Conservation (phyloP, 1,140 invertebrate genomes). For the Brachionus sp. region DNA sequence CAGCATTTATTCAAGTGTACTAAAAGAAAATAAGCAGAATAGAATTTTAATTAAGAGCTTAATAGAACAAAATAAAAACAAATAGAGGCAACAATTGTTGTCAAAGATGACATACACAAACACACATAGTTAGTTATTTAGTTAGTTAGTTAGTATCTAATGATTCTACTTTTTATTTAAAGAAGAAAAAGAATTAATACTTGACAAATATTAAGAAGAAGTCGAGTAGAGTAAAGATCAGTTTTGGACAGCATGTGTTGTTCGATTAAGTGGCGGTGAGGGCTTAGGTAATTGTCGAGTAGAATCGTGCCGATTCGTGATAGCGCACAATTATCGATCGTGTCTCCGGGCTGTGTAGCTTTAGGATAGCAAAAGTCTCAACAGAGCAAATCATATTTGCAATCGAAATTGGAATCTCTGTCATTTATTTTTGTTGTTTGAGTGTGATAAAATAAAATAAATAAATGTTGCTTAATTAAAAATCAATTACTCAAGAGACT, state of each 20-base stretch:
- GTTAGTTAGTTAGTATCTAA: conserved; percentile 4
- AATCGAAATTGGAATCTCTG: not conserved
- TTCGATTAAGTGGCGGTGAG: not conserved
- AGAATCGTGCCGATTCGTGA: not conserved
- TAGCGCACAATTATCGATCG: not conserved
- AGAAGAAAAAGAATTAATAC: not conserved
- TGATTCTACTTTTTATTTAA: too few relatives aligned
- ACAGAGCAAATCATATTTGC: not conserved
- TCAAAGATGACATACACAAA: not conserved
- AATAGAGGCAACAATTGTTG: not conserved
- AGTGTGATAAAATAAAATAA: conserved; percentile 28
- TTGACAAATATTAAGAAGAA: conserved; percentile 19
- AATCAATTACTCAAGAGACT: conserved; percentile 26
- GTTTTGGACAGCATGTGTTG: not conserved
- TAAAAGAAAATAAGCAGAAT: not conserved
- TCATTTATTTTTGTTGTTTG: too few relatives aligned
- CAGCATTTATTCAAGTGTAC: conserved; percentile 10
- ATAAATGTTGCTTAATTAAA: conserved; percentile 37
- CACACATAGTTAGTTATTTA: too few relatives aligned
- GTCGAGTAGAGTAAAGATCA: not conserved
- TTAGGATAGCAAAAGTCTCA: not conserved
- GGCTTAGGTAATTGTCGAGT: not conserved
- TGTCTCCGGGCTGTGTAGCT: not conserved
- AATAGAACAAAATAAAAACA: too few relatives aligned
- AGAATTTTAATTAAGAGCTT: not conserved